Conservation (phyloP, 2,113 vertebrate species). For the Paradisaea rubra region DNA sequence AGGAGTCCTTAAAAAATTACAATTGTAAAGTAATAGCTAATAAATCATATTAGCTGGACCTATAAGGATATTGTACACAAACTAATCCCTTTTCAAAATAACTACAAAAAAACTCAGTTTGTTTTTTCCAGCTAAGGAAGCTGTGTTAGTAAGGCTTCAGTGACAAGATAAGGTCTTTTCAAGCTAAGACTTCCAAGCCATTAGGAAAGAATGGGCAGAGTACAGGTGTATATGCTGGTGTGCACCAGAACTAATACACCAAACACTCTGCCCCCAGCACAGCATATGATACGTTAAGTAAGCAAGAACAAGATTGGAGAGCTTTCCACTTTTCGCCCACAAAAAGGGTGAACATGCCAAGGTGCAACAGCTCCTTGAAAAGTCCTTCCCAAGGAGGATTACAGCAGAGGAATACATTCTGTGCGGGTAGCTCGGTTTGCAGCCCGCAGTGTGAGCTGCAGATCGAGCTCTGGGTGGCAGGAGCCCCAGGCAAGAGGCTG, state of each 20-base stretch:
- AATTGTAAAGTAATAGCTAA: not conserved
- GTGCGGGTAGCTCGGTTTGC: accelerated
- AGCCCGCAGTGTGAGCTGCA: accelerated
- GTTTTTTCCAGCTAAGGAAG: not conserved
- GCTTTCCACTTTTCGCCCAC: not conserved
- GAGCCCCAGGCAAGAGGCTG: accelerated
- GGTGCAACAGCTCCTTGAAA: not conserved
- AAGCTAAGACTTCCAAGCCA: not conserved
- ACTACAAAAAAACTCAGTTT: not conserved
- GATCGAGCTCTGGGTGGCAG: not conserved
- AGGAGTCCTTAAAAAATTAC: not conserved
- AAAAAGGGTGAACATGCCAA: not conserved
- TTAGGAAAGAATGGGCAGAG: not conserved
- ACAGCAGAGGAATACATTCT: not conserved
- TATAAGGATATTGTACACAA: not conserved
- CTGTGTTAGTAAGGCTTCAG: not conserved
- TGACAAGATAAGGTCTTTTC: not conserved
- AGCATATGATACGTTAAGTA: not conserved
- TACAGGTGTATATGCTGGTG: no score
- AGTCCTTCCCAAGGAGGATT: not conserved
- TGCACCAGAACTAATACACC: not conserved
- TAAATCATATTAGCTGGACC: not conserved
- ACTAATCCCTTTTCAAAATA: not conserved
- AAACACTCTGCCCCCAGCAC: accelerated
- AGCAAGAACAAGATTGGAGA: not conserved